Conservation (phyloP, 2,113 vertebrate species). For the Alethe castanea region DNA sequence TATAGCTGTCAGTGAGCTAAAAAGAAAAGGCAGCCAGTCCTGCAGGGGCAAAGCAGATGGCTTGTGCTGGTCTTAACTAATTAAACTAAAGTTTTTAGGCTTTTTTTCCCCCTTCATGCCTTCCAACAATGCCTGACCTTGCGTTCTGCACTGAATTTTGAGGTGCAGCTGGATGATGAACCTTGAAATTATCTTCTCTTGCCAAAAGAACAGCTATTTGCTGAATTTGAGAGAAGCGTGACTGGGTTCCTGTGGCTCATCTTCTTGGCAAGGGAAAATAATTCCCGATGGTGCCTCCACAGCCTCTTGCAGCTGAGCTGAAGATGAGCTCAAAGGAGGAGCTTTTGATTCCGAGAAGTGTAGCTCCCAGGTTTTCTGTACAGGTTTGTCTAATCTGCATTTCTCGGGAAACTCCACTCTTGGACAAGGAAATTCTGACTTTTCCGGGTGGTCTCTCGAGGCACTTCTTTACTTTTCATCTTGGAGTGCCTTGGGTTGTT, state of each 20-base stretch:
- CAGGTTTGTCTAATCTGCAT: not conserved
- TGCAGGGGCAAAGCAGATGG: not conserved
- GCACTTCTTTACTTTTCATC: not conserved
- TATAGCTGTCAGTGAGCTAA: not conserved
- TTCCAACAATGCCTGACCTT: not conserved
- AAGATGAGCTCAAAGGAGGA: not conserved
- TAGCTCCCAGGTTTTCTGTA: not conserved
- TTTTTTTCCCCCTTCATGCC: accelerated
- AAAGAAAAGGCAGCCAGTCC: not conserved
- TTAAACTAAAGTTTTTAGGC: accelerated
- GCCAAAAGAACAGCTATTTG: not conserved
- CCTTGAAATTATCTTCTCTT: not conserved
- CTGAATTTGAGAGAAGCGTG: not conserved
- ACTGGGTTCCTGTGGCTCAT: not conserved
- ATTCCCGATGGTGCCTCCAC: not conserved
- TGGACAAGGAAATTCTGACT: not conserved
- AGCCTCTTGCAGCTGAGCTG: not conserved
- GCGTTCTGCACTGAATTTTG: not conserved
- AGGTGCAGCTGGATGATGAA: not conserved
- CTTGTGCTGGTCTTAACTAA: not conserved
- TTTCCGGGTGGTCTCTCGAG: not conserved
- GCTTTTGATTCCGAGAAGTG: not conserved
- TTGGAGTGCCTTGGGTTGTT: not conserved
- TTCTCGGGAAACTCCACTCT: not conserved
- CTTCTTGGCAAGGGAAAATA: not conserved